phyloP scores from a whole-genome alignment of 30 jellyfish, hydroid and myxozoan genomes.

The Hydra vulgaris region DNA sequence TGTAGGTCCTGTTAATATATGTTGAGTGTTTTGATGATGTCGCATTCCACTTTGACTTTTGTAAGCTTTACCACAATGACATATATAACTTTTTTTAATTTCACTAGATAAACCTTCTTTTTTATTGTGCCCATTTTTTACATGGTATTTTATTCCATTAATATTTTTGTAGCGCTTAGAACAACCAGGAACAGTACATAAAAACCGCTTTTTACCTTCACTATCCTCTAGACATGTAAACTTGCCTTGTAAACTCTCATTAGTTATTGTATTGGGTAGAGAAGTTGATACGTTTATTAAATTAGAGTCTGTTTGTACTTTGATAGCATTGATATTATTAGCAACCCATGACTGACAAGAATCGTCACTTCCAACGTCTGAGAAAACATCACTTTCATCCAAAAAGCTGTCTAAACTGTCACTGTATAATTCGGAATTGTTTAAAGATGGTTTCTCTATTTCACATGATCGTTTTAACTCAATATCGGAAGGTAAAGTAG shows the following conservation, averaged over 20 bases:
- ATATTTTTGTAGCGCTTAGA: conserved; percentile 77
- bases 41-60: conserved; percentile 92
- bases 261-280: conserved; percentile 18
- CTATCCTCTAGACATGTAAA: conserved; percentile 49
- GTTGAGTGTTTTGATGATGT: conserved; percentile 94
- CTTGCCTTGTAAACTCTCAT: conserved; percentile 63
- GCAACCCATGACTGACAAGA: conserved; percentile 98
- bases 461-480: conserved; percentile 31
- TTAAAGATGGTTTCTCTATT: conserved; percentile 37
- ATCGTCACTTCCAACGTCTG: conserved; percentile 97
- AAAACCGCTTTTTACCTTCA: conserved; percentile 64
- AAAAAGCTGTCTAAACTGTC: conserved; percentile 23
- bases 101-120: conserved; percentile 39
- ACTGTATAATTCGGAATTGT: conserved; percentile 24
- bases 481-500: conserved; percentile 44
- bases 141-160: conserved; percentile 86
- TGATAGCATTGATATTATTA: background rate
- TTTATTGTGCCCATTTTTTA: conserved; percentile 78
- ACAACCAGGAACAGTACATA: conserved; percentile 94
- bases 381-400: conserved; percentile 37
- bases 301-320: background rate
- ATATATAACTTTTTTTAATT: conserved; percentile 47
- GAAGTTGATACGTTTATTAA: background rate
- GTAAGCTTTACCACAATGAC: conserved; percentile 92
- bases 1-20: background rate